Evolutionary conservation across 2,888 invertebrate genomes (phyloP), one percentile per base, ranked within the genome.

Genomic region (Watsonalla binaria): DNA sequence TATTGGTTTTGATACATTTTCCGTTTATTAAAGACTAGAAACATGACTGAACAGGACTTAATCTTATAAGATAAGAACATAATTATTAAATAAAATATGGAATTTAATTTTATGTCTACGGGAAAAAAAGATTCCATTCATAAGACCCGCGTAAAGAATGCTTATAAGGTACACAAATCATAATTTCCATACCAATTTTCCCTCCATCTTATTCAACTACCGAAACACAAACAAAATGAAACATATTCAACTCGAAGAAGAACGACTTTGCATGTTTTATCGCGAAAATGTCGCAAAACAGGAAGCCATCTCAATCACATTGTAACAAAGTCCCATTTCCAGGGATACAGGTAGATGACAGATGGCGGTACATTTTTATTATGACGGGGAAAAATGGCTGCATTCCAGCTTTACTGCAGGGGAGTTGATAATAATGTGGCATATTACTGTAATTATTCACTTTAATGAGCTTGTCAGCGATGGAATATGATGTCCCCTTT

Each of bases 391-490:
- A 66, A 68, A 65, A 70, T 68, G 61, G 54, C 47, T 56, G 50
- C 45, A 53, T 51, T 55, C 55, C 53, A 61, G 52, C 60, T 60
- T 52, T 54, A 52, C 50, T 42, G 45, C 57, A 55, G 39, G 59
- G 53, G 66, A 62, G 55, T 65, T 61, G 68, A 67, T 75, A 69
- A 74, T 75, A 77, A 68, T 72, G 68, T 66, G 60, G 57, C 50
- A 58, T 62, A 68, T 72, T 70, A 67, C 55, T 37, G 62, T 65
- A 72, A 74, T 75, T 75, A 73, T 74, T 74, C 65, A 69, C 56
- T 57, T 51, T 66, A 74, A 73, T 60, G 60, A 64, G 62, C 56
- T 62, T 70, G 70, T 72, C 65, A 61, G 33, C 63, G 68, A 70
- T 70, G 72, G 68, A 74, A 68, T 62, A 61, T 64, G 59, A 46